Base-by-base conservation (phyloP, 2,113 vertebrate genomes). In the Neotragus pygmaeus region DNA sequence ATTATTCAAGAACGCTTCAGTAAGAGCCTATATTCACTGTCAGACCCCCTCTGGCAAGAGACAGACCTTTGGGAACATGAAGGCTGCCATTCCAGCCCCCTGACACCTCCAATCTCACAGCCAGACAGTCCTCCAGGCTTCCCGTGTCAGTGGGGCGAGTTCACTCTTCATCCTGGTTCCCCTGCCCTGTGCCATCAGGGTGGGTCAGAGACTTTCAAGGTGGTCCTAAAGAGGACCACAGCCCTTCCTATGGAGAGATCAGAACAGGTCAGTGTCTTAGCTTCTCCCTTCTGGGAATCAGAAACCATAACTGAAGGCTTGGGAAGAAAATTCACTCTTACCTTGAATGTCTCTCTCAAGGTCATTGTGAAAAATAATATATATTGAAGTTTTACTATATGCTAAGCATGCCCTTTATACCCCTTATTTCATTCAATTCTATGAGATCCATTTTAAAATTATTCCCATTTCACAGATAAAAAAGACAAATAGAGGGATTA, bases 281-380 rank as follows among this genome's bases (percentile, higher is more conserved):
- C 36, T 86, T 80, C 27, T 55, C 17, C 62, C 53, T 3, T 53
- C 33, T 58, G 62, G 30, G 75, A 33, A 73, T 96, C 70, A 90
- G 66, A 96, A 77, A 51, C 55, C 49, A 11, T 49, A 85, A 92
- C 51, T 47, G 55, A 94, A 9, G n/a, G 23, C 30, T 47, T 36
- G 82, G 47, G 45, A 83, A 96, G 87, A 90, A 97, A 97, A 95
- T 51, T 92, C 33, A 77, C 51, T 47, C 30, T 94, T 60, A 97
- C 96, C 90, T 96, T 97, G 94, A 96, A 30, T 47, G 9, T 66
- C 66, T 89, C 81, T 83, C 81, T 19, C 88, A 97, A 96, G 92
- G 92, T 95, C 85, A 95, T 16, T 84, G 28, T 19, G 90, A 91
- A 64, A 88, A 88, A 97, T n/a, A 81, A 33, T 28, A 81, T 73